Evolutionary conservation across 2,797 vertebrate genomes (phyloP).

Genomic region (Gallinago solitaria): DNA sequence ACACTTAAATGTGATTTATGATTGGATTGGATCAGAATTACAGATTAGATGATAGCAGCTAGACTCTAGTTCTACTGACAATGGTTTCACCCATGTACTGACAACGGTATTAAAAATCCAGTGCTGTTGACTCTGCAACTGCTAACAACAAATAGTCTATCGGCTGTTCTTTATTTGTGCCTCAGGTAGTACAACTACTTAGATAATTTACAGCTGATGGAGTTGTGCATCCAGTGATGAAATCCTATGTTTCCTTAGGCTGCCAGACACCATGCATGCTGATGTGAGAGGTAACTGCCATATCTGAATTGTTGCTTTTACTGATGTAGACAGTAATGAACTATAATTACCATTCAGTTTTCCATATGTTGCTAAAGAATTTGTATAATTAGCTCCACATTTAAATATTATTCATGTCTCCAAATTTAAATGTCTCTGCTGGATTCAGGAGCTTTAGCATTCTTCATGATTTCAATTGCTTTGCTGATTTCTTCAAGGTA

Average conservation of each 20-base stretch:
- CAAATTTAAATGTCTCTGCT: constrained; percentile 40
- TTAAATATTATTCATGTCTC: constrained; percentile 53
- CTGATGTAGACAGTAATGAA: constrained; percentile 55
- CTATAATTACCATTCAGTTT: constrained; percentile 54
- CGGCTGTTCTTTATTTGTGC: background rate
- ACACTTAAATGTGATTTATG: background rate
- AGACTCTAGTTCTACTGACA: background rate
- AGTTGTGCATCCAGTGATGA: background rate
- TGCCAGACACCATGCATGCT: background rate
- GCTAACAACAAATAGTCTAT: background rate
- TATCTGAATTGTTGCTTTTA: constrained; percentile 38
- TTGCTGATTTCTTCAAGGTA: constrained; percentile 40
- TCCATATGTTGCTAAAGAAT: constrained; percentile 43
- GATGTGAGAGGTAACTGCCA: constrained; percentile 48
- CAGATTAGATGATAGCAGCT: background rate
- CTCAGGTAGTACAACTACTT: background rate
- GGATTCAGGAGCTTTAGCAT: constrained; percentile 6
- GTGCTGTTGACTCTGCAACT: background rate
- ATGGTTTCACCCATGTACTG: background rate
- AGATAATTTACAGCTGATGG: background rate
- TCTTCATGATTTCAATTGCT: constrained; percentile 32
- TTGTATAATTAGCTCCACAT: constrained; percentile 56
- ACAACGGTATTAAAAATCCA: background rate
- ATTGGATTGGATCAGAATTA: background rate
- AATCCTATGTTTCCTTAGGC: background rate